Evolutionary conservation across 2,888 invertebrate species (phyloP).

Genomic region (Sarcophaga variegata): DNA sequence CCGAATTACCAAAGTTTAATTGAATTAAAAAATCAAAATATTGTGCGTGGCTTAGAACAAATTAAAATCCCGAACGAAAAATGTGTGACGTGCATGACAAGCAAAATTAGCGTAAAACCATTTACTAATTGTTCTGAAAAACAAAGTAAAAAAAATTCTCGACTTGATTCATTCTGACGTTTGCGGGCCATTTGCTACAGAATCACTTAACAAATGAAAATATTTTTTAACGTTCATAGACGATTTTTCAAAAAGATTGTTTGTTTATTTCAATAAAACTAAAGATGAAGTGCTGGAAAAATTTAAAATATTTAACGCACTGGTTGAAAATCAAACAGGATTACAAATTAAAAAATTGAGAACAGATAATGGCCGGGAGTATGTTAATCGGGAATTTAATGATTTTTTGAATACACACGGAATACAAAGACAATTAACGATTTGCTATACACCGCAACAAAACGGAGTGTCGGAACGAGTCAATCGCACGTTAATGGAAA

Average conservation of each 20-base stretch:
- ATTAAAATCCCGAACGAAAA: conserved; percentile 22
- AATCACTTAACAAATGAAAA: too few relatives aligned
- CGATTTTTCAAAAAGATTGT: too few relatives aligned
- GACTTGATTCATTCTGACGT: not conserved
- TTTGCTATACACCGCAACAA: too few relatives aligned
- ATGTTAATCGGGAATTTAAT: conserved; percentile 12
- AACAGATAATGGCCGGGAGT: conserved; percentile 56
- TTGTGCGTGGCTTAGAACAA: conserved; percentile 50
- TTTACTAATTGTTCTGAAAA: conserved; percentile 55
- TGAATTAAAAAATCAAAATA: conserved; percentile 43
- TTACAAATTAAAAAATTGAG: conserved; percentile 39
- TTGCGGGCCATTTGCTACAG: too few relatives aligned
- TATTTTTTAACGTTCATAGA: too few relatives aligned
- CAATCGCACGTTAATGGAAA: conserved; percentile 56
- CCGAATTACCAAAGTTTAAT: conserved; percentile 54
- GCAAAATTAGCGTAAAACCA: conserved; percentile 52
- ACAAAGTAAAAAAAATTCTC: conserved; percentile 19
- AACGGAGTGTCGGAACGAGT: too few relatives aligned
- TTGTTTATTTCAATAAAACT: too few relatives aligned
- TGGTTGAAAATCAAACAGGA: conserved; percentile 33
- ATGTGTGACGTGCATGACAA: conserved; percentile 49
- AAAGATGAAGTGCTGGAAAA: too few relatives aligned
- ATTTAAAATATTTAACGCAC: too few relatives aligned
- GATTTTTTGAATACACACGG: too few relatives aligned
- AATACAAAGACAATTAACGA: too few relatives aligned